These are phyloP conservation scores for Rhimphoctona megacephalus DNA, from an alignment of 2,888 invertebrate genomes.

Conservation along the genomic window DNA sequence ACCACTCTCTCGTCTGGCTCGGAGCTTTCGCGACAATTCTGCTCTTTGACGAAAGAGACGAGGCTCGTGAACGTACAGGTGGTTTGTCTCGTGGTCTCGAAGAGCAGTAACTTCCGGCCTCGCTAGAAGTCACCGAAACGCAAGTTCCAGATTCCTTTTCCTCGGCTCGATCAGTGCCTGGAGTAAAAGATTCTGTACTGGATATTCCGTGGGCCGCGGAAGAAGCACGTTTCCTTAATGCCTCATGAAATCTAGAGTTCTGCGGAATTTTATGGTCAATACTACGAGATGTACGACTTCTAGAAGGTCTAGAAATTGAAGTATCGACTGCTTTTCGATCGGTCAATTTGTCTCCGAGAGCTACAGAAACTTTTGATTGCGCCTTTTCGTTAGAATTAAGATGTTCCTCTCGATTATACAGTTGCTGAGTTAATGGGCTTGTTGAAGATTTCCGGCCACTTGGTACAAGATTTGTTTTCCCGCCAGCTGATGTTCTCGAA, in stretches of 20 bases:
- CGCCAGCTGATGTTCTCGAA: constrained; percentile 26
- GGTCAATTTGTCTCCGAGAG: constrained; percentile 4
- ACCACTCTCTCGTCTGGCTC: constrained; percentile 54
- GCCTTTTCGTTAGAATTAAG: not conserved
- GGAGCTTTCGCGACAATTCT: constrained; percentile 36
- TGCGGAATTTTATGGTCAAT: constrained; percentile 17
- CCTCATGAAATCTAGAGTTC: constrained; percentile 1
- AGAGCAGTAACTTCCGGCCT: constrained; percentile 69
- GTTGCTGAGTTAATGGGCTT: constrained; percentile 40
- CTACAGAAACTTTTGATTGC: not conserved
- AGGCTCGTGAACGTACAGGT: constrained; percentile 66
- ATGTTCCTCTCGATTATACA: constrained; percentile 48
- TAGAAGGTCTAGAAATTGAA: constrained; percentile 26
- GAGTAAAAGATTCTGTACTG: constrained; percentile 52
- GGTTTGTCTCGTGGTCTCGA: constrained; percentile 66
- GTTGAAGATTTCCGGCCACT: constrained; percentile 12
- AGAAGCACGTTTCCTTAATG: constrained; percentile 25
- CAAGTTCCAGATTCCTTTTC: constrained; percentile 67
- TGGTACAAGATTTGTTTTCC: not conserved
- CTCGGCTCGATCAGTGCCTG: constrained; percentile 56
- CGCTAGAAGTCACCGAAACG: constrained; percentile 73
- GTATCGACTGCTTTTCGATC: constrained; percentile 3
- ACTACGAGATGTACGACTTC: constrained; percentile 42
- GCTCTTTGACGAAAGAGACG: constrained; percentile 67
- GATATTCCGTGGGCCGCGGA: constrained; percentile 46